phyloP scores from a whole-genome alignment of 2,797 vertebrate genomes.

The Novumbra hubbsi region DNA sequence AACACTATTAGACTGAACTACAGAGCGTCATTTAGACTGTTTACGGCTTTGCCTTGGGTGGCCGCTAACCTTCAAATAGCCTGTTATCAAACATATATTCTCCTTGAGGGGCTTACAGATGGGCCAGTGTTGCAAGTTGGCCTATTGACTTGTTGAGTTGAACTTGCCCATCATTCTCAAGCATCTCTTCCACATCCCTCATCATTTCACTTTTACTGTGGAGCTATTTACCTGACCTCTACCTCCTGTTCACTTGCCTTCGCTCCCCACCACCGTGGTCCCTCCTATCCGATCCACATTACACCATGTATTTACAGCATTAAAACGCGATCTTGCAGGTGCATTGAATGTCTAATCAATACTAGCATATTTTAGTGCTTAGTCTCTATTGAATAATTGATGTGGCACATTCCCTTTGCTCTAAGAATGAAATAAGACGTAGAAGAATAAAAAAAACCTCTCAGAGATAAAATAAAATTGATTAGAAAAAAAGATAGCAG shows the following conservation, averaged over 20 bases:
- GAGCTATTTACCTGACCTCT: conserved; percentile 48
- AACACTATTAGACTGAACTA: conserved; percentile 20
- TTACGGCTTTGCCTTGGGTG: conserved; percentile 20
- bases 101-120: conserved; percentile 17
- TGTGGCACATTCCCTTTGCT: conserved; percentile 59
- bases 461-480: conserved; percentile 68
- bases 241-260: conserved; percentile 20
- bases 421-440: conserved; percentile 58
- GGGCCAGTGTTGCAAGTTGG: neutral
- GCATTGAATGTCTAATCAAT: conserved; percentile 57
- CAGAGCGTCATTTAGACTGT: conserved; percentile 35
- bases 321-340: conserved; percentile 60
- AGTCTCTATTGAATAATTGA: conserved; percentile 63
- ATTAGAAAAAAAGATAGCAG: conserved; percentile 61
- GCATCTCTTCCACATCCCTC: conserved; percentile 19
- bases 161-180: neutral
- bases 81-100: conserved; percentile 32
- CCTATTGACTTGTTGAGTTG: neutral
- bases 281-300: conserved; percentile 14
- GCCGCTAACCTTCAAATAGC: conserved; percentile 25
- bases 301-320: conserved; percentile 43
- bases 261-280: neutral
- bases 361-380: conserved; percentile 53
- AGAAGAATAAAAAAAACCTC: conserved; percentile 58
- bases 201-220: conserved; percentile 10